phyloP scores from a whole-genome alignment of 2,113 vertebrate genomes.

The Phoxinus phoxinus region DNA sequence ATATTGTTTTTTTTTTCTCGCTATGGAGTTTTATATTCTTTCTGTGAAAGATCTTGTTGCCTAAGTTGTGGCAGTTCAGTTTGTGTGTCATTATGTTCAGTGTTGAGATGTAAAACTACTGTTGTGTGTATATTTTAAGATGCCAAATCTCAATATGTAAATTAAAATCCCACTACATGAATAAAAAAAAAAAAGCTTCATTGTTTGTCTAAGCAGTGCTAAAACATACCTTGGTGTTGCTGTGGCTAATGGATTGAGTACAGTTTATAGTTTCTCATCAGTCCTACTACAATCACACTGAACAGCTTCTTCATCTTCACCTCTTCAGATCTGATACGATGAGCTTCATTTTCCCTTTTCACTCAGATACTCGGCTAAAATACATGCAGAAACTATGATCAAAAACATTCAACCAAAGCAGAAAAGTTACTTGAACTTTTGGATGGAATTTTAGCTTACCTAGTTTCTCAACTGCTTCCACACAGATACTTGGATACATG shows the following conservation, averaged over 20 bases:
- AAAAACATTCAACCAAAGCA: not conserved
- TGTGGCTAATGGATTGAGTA: not conserved
- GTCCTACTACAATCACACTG: not conserved
- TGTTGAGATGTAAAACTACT: conserved; percentile 5
- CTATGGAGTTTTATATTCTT: conserved; percentile 65
- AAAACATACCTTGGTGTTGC: not conserved
- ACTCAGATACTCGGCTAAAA: conserved; percentile 60
- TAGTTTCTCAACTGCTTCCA: conserved; percentile 81
- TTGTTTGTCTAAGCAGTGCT: not conserved
- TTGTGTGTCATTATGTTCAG: conserved; percentile 11
- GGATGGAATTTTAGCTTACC: conserved; percentile 62
- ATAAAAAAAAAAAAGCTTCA: not conserved
- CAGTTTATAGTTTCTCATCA: not conserved
- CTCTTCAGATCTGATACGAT: not conserved
- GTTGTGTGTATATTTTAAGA: conserved; percentile 31
- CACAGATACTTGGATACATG: conserved; percentile 81
- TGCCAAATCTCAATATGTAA: conserved; percentile 36
- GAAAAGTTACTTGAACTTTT: not conserved
- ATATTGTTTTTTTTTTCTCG: conserved; percentile 40
- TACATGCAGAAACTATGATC: not conserved
- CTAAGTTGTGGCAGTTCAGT: conserved; percentile 51
- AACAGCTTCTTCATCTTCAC: not conserved
- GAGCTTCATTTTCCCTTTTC: conserved; percentile 59
- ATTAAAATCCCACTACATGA: conserved; percentile 46
- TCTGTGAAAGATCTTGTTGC: conserved; percentile 76